Base-by-base conservation (phyloP, 2,113 vertebrate genomes). In the Regulus satrapa region DNA sequence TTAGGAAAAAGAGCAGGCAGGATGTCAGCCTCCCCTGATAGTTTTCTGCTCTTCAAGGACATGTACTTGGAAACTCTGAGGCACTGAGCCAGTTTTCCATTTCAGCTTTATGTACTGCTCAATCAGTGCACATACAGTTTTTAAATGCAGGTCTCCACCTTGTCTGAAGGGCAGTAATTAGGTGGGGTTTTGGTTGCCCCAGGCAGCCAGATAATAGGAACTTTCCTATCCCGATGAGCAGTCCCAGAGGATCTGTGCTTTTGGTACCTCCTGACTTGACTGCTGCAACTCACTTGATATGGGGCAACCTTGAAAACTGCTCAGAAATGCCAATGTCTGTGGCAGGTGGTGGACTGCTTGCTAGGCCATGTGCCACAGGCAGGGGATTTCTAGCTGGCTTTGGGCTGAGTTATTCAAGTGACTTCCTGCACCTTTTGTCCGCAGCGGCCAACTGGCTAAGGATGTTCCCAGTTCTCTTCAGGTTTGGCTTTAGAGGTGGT, bases 101-200 rank as follows among this genome's bases (percentile, higher is more conserved):
- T 95, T 95, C 90, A 86, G 95, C 56, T 95, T 92, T 88, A 78
- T 72, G 85, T 81, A 68, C 88, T 81, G 67, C 79, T 95, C 85
- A 10, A 48, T 93, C 52, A 26, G 56, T 78, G 64, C 82, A 56
- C 80, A 91, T 9, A 78, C 18, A 63, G 58, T 81, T 94, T 95
- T 86, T 81, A 96, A 95, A 94, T 78, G 82, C 79, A 90, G 79
- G 85, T 95, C 92, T 97, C 95, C 94, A 94, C 75, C 82, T 86
- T 95, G 93, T 96, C 90, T 93, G 85, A 96, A 97, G 94, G 93
- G 93, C 72, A 88, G 94, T 92, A 95, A 96, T 95, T 95, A 96
- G 93, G 72, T 56, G 72, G 52, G 85, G 82, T 86, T 97, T 94
- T 95, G 72, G 82, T 95, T 96, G 95, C 95, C 95, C 92, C 88